These are phyloP conservation scores for Ericerus pela DNA, from an alignment of 1,140 invertebrate genomes.

Conservation along the genomic window DNA sequence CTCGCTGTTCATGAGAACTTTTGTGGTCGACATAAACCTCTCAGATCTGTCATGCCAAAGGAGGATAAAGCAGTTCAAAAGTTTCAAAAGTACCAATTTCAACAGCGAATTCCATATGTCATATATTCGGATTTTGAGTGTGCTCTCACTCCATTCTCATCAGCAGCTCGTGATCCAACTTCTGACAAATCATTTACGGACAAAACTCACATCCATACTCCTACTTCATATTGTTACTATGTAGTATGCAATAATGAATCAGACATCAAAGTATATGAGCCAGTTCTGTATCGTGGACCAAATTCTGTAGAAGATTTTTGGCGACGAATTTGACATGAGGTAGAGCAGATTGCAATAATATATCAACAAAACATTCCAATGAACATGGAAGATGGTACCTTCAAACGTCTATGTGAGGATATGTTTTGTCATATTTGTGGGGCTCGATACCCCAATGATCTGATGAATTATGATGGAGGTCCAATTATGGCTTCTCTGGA, in stretches of 20 bases:
- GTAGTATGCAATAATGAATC: background rate
- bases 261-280: too few species aligned
- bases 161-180: background rate
- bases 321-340: background rate
- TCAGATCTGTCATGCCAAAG: background rate
- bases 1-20: background rate
- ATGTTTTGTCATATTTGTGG: background rate
- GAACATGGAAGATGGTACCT: background rate
- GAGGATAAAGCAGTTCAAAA: background rate
- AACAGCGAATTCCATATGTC: background rate
- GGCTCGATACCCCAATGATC: background rate
- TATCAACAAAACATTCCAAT: background rate
- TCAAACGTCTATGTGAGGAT: background rate
- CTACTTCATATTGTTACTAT: background rate
- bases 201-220: background rate
- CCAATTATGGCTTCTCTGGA: background rate
- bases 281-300: background rate
- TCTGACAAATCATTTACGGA: background rate
- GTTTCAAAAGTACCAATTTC: background rate
- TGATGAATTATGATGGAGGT: background rate
- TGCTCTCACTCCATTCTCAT: background rate
- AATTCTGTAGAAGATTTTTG: background rate
- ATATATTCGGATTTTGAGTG: conserved; percentile 13
- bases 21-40: background rate
- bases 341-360: background rate